Conservation (phyloP, 2,113 vertebrate genomes). For the Scomber scombrus region DNA sequence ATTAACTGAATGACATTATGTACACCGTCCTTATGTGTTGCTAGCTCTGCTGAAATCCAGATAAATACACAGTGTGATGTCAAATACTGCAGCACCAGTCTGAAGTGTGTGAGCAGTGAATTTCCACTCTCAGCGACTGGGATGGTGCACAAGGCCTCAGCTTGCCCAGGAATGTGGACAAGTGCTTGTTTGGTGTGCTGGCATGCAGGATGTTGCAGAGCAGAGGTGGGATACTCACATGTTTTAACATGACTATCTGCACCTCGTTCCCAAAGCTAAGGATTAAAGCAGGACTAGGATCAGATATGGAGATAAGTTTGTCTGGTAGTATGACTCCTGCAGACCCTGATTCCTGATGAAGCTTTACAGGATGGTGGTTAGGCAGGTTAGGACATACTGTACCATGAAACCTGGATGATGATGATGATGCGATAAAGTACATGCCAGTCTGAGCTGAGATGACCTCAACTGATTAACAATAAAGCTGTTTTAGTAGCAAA, state of each 20-base stretch:
- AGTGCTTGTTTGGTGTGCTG: conserved; percentile 3
- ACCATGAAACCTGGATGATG: not conserved
- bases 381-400: not conserved
- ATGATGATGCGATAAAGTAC: not conserved
- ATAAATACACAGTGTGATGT: not conserved
- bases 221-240: conserved; percentile 12
- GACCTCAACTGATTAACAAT: not conserved
- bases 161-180: conserved; percentile 54
- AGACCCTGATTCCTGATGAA: not conserved
- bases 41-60: not conserved
- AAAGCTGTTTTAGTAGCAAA: not conserved
- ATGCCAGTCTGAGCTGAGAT: not conserved
- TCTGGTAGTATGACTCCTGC: not conserved
- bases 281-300: conserved; percentile 1
- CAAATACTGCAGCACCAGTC: not conserved
- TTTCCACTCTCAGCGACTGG: conserved; percentile 11
- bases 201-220: conserved; percentile 17
- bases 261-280: not conserved
- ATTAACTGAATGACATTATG: not conserved
- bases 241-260: conserved; percentile 35
- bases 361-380: not conserved
- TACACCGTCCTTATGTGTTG: not conserved
- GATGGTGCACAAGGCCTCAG: not conserved
- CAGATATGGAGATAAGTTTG: not conserved
- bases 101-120: conserved; percentile 7